Conservation (phyloP, 2,113 vertebrate genomes). For the Acanthisitta chloris region DNA sequence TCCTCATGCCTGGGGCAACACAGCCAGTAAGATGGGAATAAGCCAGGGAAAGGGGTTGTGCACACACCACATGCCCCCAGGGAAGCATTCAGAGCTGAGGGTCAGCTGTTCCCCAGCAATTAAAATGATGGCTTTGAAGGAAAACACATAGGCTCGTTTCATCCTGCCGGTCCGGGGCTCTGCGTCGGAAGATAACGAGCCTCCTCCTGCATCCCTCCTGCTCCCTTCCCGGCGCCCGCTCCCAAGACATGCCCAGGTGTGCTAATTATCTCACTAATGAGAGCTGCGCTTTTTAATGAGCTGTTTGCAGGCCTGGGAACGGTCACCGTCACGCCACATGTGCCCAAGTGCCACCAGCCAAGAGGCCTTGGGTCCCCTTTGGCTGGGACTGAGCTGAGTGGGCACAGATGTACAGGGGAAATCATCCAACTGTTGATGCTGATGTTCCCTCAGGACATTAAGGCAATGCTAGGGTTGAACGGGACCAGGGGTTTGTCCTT, state of each 20-base stretch:
- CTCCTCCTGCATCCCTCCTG: neutral
- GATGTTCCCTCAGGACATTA: neutral
- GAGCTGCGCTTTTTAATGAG: constrained; percentile 12
- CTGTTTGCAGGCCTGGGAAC: neutral
- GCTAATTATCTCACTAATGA: constrained; percentile 58
- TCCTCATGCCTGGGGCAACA: rapidly evolving
- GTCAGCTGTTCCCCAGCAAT: constrained; percentile 24
- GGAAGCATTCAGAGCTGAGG: neutral
- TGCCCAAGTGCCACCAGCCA: neutral
- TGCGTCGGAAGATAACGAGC: constrained; percentile 6
- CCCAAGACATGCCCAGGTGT: constrained; percentile 26
- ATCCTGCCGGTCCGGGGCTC: neutral
- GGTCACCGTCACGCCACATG: neutral
- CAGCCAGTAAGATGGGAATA: neutral
- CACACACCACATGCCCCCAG: neutral
- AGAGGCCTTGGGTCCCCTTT: neutral
- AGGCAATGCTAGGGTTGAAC: neutral
- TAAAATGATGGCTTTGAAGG: constrained; percentile 31
- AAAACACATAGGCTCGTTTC: neutral
- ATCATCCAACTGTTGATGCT: neutral
- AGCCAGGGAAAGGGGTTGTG: neutral
- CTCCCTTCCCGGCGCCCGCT: neutral
- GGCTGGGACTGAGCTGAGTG: rapidly evolving
- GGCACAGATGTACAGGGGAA: rapidly evolving
- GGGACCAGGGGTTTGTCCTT: neutral